These are phyloP conservation scores for Platypus cylindrus DNA, from an alignment of 2,888 invertebrate genomes.

Conservation along the genomic window DNA sequence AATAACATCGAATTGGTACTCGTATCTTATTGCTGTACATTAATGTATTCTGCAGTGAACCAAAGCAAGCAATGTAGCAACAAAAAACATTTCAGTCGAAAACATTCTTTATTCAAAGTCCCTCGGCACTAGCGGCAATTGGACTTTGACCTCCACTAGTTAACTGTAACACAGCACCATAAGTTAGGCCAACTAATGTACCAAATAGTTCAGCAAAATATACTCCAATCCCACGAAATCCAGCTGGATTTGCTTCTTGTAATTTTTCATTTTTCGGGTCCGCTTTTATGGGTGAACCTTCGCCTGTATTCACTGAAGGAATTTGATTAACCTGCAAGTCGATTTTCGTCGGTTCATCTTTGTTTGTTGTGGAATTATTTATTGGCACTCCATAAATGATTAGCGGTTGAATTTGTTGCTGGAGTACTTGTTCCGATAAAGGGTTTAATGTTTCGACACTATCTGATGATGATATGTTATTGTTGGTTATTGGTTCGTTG, in stretches of 20 bases:
- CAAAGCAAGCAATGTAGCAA: too few species aligned
- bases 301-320: too few species aligned
- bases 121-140: constrained; percentile 7
- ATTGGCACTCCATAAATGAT: not conserved
- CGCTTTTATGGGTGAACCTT: too few species aligned
- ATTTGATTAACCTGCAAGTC: constrained; percentile 14
- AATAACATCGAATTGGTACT: too few species aligned
- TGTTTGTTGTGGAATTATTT: constrained; percentile 7
- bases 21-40: too few species aligned
- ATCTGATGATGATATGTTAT: too few species aligned
- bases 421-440: too few species aligned
- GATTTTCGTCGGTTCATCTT: constrained; percentile 12
- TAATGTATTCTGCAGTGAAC: too few species aligned
- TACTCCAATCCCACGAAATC: constrained; percentile 21
- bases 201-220: constrained; percentile 28
- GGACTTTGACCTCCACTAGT: constrained; percentile 11
- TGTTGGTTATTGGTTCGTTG: too few species aligned
- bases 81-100: too few species aligned
- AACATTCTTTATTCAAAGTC: too few species aligned
- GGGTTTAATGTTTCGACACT: too few species aligned
- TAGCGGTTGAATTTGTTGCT: constrained; percentile 6
- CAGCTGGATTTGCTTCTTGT: constrained; percentile 5
- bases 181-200: constrained; percentile 25
- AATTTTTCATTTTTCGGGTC: constrained; percentile 4
- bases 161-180: constrained; percentile 25